Evolutionary conservation across 2,797 vertebrate genomes (phyloP), one percentile per base, ranked within the genome.

Genomic region (Borostomias antarcticus): DNA sequence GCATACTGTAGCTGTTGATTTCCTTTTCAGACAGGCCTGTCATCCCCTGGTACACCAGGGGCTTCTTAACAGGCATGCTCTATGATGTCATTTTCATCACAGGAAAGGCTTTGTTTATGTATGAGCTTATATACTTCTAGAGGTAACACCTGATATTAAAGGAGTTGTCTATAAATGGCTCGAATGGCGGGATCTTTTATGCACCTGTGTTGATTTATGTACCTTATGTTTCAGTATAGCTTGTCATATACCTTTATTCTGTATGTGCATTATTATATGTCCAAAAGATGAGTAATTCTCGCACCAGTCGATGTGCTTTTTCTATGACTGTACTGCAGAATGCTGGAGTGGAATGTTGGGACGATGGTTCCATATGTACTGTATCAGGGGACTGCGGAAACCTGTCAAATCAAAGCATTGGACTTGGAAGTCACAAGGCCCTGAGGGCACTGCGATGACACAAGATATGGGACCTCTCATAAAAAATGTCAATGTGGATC

Each of bases 1-100:
- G 82, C 85, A 88, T 86, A n/a, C n/a, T n/a, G n/a, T n/a, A 69
- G 75, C 69, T 43, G 72, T 58, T 79, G 81, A 86, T 86, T 85
- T 87, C 82, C 82, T 81, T 53, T 69, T 74, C 66, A 71, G 66
- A 62, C 75, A 83, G 72, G 50, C 71, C 69, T 71, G 73, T 53
- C 51, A 15, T 77, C 75, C 74, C 80, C 54, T 35, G 53, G 45
- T 75, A 80, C 69, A 33, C 35, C 10, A 58, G 37, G 45, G 0
- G 23, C 6, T 71, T 25, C 62, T 65, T 60, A 66, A 47, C 54
- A 56, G 0, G 1, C 66, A 35, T 77, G 66, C 70, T 59, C 61
- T 65, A 81, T 78, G 70, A 72, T 48, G 68, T 45, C 40, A 45
- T 13, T 47, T 61, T 67, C 43, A 60, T 66, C 33, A 58, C 79